A percentile compares a stretch with the other conserved stretches of the same genome.
phyloP scores from a whole-genome alignment of 1,140 invertebrate genomes.

The Cyphomyrmex costatus region DNA sequence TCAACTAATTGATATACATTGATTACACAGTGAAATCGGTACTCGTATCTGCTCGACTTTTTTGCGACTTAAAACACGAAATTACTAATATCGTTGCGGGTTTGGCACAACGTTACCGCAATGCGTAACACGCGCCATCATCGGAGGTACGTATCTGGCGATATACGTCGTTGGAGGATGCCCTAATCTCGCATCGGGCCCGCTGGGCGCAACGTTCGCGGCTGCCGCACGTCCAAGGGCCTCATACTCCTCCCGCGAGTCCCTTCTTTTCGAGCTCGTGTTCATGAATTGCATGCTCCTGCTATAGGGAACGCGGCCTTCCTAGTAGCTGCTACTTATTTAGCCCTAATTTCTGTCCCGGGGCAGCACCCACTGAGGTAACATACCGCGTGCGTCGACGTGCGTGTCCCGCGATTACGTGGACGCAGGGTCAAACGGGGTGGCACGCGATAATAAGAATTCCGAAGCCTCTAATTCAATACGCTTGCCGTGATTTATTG shows the following conservation, averaged over 20 bases:
- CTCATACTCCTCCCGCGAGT: constrained; percentile 26
- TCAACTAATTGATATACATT: background rate
- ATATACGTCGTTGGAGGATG: constrained; percentile 72
- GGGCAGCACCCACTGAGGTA: constrained; percentile 54
- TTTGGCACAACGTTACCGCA: constrained; percentile 58
- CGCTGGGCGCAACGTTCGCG: constrained; percentile 68
- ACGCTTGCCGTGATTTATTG: constrained; percentile 62
- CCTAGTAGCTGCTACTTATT: constrained; percentile 74
- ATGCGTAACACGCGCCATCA: constrained; percentile 70
- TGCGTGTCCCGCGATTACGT: constrained; percentile 51
- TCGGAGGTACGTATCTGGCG: constrained; percentile 63
- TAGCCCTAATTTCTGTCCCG: constrained; percentile 72
- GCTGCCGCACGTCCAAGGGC: constrained; percentile 57
- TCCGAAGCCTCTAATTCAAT: constrained; percentile 57
- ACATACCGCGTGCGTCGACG: constrained; percentile 30
- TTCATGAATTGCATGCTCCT: constrained; percentile 70
- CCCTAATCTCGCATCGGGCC: constrained; percentile 77
- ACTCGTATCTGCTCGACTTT: background rate
- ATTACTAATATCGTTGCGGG: constrained; percentile 35
- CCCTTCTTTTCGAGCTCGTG: constrained; percentile 31
- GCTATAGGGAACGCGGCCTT: constrained; percentile 59
- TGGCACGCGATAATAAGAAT: constrained; percentile 70
- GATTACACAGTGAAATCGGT: background rate
- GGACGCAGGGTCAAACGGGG: constrained; percentile 64
- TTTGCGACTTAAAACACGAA: background rate